Base-by-base conservation (phyloP, 1,140 invertebrate genomes). In the Trichonephila clavata region DNA sequence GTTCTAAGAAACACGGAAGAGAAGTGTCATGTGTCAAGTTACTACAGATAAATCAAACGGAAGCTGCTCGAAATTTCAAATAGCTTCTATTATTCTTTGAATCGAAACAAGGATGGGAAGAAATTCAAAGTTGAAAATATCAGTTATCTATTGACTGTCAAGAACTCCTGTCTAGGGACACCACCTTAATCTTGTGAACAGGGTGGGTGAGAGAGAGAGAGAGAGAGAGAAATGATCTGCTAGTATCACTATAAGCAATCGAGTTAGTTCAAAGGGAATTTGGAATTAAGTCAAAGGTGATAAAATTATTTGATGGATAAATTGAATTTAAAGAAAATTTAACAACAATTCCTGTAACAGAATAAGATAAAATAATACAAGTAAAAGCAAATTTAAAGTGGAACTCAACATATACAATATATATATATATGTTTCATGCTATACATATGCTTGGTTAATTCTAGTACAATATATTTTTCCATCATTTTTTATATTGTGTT, bases 111-210 rank as follows among this genome's bases (percentile, higher is more conserved):
- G 61, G 87, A 24, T 50, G n/a, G 39, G 57, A 27, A 24, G 77
- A 39, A 90, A 50, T 60, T 63, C 81, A 57, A 81, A 61, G 16
- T n/a, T 10, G 57, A 61, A 81, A 80, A 81, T 81, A 50, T 61
- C 20, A 32, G 89, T 90, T 57, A 81, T 81, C 27, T 81, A 81
- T 90, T 18, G 89, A 63, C 68, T 90, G 89, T 90, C 89, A 90
- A 18, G 71, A 43, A 90, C 68, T 81, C 27, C 57, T 90, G 89
- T 39, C 50, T 18, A 24, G 5, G 27, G 27, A 81, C 89, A 90
- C 71, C 89, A 60, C 77, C 89, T 83, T 80, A 90, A 90, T 81
- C 89, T 60, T 43, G 89, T 81, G 68, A 50, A 77, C 43, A 18
- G 18, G 13, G 50, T 57, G 43, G 81, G 8, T 59, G 20, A 81